Conservation (phyloP, 2,113 vertebrate genomes). For the Rutilus rutilus region DNA sequence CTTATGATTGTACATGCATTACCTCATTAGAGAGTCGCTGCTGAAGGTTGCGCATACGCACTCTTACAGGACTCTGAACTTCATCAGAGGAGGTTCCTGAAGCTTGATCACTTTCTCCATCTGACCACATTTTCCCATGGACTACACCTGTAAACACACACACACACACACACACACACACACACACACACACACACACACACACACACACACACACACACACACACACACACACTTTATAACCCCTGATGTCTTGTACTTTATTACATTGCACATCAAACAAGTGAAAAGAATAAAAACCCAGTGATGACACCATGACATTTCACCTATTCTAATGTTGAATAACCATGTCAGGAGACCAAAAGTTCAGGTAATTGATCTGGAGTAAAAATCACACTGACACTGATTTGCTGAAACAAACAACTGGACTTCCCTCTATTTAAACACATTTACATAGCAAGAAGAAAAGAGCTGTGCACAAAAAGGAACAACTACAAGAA, state of each 20-base stretch:
- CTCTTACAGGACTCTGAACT: constrained; percentile 58
- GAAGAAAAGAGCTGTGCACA: no score
- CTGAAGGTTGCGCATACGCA: constrained; percentile 49
- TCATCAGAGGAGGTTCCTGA: constrained; percentile 58
- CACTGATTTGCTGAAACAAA: no score
- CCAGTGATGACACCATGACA: no score
- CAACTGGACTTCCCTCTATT: no score
- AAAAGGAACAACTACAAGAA: no score
- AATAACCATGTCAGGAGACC: no score
- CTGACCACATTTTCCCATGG: constrained; percentile 59
- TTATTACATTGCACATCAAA: neutral
- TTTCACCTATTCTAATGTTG: no score
- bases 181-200: neutral
- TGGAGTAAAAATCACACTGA: no score
- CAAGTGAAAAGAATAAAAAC: neutral
- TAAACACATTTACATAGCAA: no score
- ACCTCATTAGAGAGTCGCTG: constrained; percentile 61
- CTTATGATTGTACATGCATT: neutral
- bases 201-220: neutral
- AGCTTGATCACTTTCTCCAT: constrained; percentile 59
- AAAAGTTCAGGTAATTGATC: no score
- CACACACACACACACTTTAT: neutral
- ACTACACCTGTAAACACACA: constrained; percentile 52
- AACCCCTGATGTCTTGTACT: neutral
- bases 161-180: constrained; percentile 26